Evolutionary conservation across 2,797 vertebrate genomes (phyloP).

Genomic region (Rhodeus uyekii): DNA sequence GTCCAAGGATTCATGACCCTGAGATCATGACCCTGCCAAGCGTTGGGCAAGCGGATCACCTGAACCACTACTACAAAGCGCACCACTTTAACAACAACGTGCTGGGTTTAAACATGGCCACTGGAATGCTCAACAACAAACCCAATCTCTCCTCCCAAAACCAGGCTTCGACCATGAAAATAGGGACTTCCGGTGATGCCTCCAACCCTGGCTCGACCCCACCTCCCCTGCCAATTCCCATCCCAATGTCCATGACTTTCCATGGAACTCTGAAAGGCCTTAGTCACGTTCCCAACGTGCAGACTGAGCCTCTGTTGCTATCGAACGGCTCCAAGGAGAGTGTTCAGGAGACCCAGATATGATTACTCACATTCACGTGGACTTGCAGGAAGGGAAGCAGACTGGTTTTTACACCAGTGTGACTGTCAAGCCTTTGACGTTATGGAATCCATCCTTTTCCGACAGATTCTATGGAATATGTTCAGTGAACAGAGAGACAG

Average conservation of each 20-base stretch:
- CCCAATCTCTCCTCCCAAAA: conserved; percentile 74
- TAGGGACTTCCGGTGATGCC: conserved; percentile 71
- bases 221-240: conserved; percentile 79
- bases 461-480: conserved; percentile 41
- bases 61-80: conserved; percentile 92
- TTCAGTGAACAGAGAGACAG: conserved; percentile 42
- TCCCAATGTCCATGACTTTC: conserved; percentile 76
- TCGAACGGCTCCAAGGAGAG: conserved; percentile 95
- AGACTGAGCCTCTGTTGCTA: conserved; percentile 92
- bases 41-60: conserved; percentile 85
- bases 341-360: conserved; percentile 96
- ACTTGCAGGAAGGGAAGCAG: conserved; percentile 21
- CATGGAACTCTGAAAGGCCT: conserved; percentile 78
- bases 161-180: conserved; percentile 65
- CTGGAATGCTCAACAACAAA: conserved; percentile 72
- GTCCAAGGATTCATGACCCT: conserved; percentile 76
- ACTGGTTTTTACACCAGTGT: conserved; percentile 23
- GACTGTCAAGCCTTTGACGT: conserved; percentile 32
- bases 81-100: conserved; percentile 89
- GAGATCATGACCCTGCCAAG: conserved; percentile 87
- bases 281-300: conserved; percentile 80
- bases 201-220: conserved; percentile 73
- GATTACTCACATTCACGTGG: conserved; percentile 43
- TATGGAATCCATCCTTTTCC: conserved; percentile 20
- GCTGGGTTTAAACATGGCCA: conserved; percentile 75